A percentile compares a stretch with the other conserved stretches of the same genome.
These are phyloP conservation scores for Heliconius congener DNA, from an alignment of 1,140 invertebrate genomes.

Conservation along the genomic window DNA sequence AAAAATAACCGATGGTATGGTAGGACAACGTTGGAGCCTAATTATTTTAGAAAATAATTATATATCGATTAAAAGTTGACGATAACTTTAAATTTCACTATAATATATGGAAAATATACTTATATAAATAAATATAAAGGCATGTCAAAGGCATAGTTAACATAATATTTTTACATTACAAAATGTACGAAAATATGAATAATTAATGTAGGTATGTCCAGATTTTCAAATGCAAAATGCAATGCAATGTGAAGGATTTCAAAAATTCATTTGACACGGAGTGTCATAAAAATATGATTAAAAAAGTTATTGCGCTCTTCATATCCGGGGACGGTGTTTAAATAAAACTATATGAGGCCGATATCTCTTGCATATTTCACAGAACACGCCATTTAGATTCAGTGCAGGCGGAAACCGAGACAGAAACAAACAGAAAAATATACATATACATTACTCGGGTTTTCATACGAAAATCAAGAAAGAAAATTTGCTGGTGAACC, in stretches of 20 bases:
- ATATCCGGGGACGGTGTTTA: conserved; percentile 43
- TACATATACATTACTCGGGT: conserved; percentile 44
- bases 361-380: conserved; percentile 60
- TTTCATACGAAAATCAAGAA: conserved; percentile 33
- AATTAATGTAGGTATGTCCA: neutral
- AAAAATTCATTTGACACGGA: conserved; percentile 32
- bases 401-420: conserved; percentile 50
- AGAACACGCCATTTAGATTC: conserved; percentile 57
- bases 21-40: too few relatives aligned
- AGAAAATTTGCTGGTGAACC: neutral
- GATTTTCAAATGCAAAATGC: conserved; percentile 32
- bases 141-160: too few relatives aligned
- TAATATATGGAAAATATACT: neutral
- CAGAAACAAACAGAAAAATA: conserved; percentile 61
- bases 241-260: conserved; percentile 30
- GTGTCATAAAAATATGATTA: conserved; percentile 40
- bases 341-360: conserved; percentile 53
- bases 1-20: too few relatives aligned
- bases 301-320: conserved; percentile 37
- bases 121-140: neutral
- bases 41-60: too few relatives aligned
- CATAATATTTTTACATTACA: neutral
- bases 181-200: conserved; percentile 1
- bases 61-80: too few relatives aligned
- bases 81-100: too few relatives aligned